Evolutionary conservation across 2,797 vertebrate species (phyloP), one percentile per base, ranked within the genome.

Genomic region (Corythornis leucogaster): DNA sequence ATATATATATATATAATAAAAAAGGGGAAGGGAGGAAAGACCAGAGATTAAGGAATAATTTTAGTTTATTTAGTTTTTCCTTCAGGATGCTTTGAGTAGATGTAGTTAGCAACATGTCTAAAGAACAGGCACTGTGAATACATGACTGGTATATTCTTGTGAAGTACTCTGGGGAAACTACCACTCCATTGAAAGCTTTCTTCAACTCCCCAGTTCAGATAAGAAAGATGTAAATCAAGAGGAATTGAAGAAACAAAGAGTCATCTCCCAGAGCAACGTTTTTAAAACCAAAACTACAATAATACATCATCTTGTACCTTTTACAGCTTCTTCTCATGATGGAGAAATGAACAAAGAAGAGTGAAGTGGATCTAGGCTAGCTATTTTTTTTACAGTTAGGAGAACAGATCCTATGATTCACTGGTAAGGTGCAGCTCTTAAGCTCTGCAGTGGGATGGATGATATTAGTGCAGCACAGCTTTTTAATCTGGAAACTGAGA

Each of bases 11-110:
- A 35, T 33, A 33, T 33, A 33, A 55, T 31, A 6, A 17, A 19
- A 5, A 0, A 2, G 10, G 12, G 6, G 9, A 2, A 1, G 17
- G 5, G 7, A 42, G 12, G 6, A 45, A 78, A 69, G 22, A 24
- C 8, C 21, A 46, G n/a, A 76, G 24, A 92, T 58, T 21, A 73
- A 51, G 25, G 33, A 15, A 16, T 71, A 25, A 15, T 71, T 87
- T 75, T 18, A 42, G 24, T 35, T 80, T 43, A 42, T 61, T 92
- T 30, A 43, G 13, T 54, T 86, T 73, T 73, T 40, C 7, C 55
- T 80, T 74, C 75, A 68, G 3, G 20, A 42, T 24, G 24, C 22
- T 43, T 73, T 51, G 67, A 70, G n/a, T 13, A 80, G 22, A 30
- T 21, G 16, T 43, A 14, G 14, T 48, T 71, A 53, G 31, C 2